These are phyloP conservation scores for Syngnathoides biaculeatus DNA, from an alignment of 2,113 vertebrate species.

Conservation along the genomic window DNA sequence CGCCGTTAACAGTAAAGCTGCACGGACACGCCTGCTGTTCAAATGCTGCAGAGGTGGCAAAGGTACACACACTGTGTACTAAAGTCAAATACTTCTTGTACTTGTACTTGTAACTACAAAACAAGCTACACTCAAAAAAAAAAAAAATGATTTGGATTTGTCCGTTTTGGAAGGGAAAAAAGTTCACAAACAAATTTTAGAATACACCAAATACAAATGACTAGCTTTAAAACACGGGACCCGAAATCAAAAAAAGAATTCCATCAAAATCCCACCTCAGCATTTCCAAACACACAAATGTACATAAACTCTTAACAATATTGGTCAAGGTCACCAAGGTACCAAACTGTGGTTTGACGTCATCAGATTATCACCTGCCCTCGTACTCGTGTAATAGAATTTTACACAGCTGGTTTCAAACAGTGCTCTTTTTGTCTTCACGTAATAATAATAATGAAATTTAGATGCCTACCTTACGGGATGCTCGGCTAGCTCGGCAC, in stretches of 20 bases:
- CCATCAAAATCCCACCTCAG: not conserved
- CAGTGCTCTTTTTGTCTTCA: constrained; percentile 11
- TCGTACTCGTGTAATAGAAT: constrained; percentile 2
- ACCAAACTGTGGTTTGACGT: not conserved
- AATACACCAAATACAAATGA: no score
- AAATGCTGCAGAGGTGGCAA: not conserved
- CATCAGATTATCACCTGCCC: not conserved
- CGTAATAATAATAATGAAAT: constrained; percentile 3
- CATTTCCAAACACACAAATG: not conserved
- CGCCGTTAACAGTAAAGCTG: not conserved
- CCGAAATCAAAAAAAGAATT: not conserved
- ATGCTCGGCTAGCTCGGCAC: constrained; percentile 25
- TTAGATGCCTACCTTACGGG: constrained; percentile 20
- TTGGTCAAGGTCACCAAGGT: not conserved
- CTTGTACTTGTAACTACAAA: no score
- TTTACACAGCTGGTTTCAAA: not conserved
- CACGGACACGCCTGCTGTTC: not conserved
- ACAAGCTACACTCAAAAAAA: no score
- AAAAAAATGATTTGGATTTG: no score
- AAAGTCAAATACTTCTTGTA: no score
- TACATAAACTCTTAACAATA: not conserved
- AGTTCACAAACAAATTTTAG: no score
- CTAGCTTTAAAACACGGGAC: no score
- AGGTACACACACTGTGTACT: no score
- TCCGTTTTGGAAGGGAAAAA: no score